phyloP scores from a whole-genome alignment of 2,888 invertebrate genomes.

The Trimorus sp. region DNA sequence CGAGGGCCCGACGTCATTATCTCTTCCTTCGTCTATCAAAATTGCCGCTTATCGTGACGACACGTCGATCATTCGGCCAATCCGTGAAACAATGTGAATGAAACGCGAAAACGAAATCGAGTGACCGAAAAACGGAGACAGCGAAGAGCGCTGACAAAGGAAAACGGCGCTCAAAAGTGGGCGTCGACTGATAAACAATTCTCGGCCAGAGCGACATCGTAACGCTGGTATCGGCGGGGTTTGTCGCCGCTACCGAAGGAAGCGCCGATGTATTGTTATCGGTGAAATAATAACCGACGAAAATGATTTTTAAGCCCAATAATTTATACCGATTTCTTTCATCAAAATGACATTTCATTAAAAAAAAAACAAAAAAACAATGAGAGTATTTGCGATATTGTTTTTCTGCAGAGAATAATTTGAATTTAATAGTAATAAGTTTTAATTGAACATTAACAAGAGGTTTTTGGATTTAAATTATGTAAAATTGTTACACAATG shows the following conservation, averaged over 20 bases:
- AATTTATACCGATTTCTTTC: too few relatives aligned
- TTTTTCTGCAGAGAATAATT: too few relatives aligned
- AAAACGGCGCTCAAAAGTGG: slow-evolving; percentile 67
- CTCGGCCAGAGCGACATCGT: slow-evolving; percentile 18
- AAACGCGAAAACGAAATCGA: slow-evolving; percentile 11
- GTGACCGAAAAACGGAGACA: slow-evolving; percentile 18
- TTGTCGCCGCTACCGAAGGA: slow-evolving; percentile 34
- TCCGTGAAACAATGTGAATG: slow-evolving; percentile 23
- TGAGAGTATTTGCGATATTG: too few relatives aligned
- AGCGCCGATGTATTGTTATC: slow-evolving; percentile 30
- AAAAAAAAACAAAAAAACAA: too few relatives aligned
- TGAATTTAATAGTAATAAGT: too few relatives aligned
- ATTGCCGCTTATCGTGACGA: slow-evolving; percentile 20
- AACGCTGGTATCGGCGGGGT: slow-evolving; percentile 15
- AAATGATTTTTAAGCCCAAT: too few relatives aligned
- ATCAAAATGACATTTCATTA: too few relatives aligned
- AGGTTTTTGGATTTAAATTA: too few relatives aligned
- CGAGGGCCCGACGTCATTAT: slow-evolving; percentile 15
- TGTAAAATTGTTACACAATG: too few relatives aligned
- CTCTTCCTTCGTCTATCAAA: slow-evolving; percentile 24
- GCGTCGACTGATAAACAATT: slow-evolving; percentile 76
- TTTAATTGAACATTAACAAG: too few relatives aligned
- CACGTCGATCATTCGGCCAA: slow-evolving; percentile 1
- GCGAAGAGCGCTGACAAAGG: slow-evolving; percentile 18
- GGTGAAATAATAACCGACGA: not conserved